phyloP scores from a whole-genome alignment of 2,888 invertebrate genomes.

The Dusona sp. region DNA sequence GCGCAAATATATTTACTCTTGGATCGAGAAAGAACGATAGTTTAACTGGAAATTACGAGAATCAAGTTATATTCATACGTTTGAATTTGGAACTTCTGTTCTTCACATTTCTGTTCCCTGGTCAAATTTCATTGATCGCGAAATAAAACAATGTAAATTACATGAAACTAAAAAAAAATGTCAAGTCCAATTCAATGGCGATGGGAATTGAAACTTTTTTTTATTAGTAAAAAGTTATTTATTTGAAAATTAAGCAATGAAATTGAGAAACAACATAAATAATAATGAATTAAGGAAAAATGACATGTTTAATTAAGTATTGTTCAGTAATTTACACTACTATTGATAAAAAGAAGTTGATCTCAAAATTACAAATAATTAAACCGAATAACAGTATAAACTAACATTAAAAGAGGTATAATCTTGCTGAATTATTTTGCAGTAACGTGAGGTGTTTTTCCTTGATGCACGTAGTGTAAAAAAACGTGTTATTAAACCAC shows the following conservation, averaged over 20 bases:
- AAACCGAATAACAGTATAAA: background rate
- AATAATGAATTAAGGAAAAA: background rate
- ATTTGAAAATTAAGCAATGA: background rate
- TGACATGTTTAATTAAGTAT: no score
- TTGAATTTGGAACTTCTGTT: background rate
- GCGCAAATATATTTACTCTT: background rate
- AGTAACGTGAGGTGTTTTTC: background rate
- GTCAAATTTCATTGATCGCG: no score
- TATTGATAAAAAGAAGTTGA: background rate
- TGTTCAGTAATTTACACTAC: no score
- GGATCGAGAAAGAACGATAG: background rate
- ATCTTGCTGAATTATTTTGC: background rate
- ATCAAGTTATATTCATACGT: background rate
- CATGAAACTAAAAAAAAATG: background rate
- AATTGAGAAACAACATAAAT: background rate
- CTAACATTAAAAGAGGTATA: background rate
- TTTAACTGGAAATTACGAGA: conserved; percentile 2
- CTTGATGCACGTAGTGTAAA: background rate
- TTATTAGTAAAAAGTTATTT: background rate
- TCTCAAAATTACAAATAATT: background rate
- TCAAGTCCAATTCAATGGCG: background rate
- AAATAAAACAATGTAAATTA: no score
- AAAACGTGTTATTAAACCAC: conserved; percentile 17
- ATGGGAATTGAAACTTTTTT: background rate
- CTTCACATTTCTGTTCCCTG: no score